These are phyloP conservation scores for Setophaga petechia DNA, from an alignment of 2,113 vertebrate genomes.

Conservation along the genomic window DNA sequence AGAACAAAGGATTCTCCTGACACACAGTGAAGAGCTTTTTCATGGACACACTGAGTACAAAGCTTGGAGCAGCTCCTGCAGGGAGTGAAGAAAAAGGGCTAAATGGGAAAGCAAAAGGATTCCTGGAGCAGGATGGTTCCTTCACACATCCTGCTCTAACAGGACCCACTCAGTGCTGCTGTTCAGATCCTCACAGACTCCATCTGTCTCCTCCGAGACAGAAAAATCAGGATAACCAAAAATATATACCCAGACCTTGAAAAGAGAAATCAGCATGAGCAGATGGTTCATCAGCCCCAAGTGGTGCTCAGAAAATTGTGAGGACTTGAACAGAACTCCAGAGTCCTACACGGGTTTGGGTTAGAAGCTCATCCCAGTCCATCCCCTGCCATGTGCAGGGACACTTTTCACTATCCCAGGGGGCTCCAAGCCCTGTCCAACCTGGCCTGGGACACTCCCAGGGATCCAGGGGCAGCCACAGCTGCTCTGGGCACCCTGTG, in stretches of 20 bases:
- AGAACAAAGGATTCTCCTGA: not conserved
- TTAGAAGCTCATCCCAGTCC: not conserved
- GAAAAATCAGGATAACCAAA: not conserved
- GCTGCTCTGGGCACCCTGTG: not conserved
- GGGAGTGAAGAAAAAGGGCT: not conserved
- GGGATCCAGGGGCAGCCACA: not conserved
- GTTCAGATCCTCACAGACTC: not conserved
- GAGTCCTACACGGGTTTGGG: not conserved
- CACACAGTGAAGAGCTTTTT: not conserved
- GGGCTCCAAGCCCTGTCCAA: accelerated
- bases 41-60: accelerated
- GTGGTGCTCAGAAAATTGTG: not conserved
- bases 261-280: not conserved
- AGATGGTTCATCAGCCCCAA: not conserved
- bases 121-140: not conserved
- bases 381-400: not conserved
- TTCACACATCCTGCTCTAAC: not conserved
- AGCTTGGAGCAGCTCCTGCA: not conserved
- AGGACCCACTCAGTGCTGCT: not conserved
- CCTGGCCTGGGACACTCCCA: not conserved
- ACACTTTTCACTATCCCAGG: not conserved
- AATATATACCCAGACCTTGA: not conserved
- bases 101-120: not conserved
- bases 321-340: not conserved
- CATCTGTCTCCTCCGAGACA: not conserved